Evolutionary conservation across 2,113 vertebrate species (phyloP).

Genomic region (Anolis sagrei): DNA sequence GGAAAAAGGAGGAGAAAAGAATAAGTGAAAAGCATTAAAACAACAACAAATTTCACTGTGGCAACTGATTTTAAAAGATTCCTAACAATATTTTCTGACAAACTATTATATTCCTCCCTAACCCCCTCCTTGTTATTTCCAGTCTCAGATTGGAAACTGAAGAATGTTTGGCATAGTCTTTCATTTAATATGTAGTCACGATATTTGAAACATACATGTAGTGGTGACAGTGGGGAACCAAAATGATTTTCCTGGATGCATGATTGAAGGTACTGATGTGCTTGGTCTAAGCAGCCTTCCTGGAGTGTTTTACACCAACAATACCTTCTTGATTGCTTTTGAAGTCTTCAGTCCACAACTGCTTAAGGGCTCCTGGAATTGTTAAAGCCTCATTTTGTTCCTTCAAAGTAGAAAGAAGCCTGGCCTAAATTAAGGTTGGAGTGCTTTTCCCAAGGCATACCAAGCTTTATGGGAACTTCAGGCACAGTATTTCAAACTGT

Average conservation of each 20-base stretch:
- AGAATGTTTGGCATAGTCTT: background rate
- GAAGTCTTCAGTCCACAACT: conserved; percentile 51
- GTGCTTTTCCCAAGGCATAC: conserved; percentile 75
- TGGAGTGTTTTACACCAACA: conserved; percentile 39
- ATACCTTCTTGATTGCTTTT: conserved; percentile 26
- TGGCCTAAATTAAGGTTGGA: conserved; percentile 79
- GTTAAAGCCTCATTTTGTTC: conserved; percentile 71
- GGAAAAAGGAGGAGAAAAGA: background rate
- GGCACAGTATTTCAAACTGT: conserved; percentile 76
- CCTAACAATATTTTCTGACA: background rate
- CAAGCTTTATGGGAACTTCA: conserved; percentile 79
- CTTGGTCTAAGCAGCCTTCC: conserved; percentile 5
- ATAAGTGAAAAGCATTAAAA: background rate
- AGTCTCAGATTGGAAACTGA: background rate
- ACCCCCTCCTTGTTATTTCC: background rate
- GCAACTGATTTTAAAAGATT: background rate
- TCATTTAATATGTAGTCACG: background rate
- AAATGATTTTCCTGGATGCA: conserved; percentile 16
- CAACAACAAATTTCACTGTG: background rate
- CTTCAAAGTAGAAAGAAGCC: conserved; percentile 77
- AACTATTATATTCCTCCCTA: background rate
- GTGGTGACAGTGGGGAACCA: background rate
- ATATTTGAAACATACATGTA: conserved; percentile 6
- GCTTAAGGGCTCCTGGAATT: conserved; percentile 67
- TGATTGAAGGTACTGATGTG: conserved; percentile 3